Percentiles rank a stretch among this genome's conserved stretches.
phyloP scores from a whole-genome alignment of 2,113 vertebrate species.

The Camelus bactrianus region DNA sequence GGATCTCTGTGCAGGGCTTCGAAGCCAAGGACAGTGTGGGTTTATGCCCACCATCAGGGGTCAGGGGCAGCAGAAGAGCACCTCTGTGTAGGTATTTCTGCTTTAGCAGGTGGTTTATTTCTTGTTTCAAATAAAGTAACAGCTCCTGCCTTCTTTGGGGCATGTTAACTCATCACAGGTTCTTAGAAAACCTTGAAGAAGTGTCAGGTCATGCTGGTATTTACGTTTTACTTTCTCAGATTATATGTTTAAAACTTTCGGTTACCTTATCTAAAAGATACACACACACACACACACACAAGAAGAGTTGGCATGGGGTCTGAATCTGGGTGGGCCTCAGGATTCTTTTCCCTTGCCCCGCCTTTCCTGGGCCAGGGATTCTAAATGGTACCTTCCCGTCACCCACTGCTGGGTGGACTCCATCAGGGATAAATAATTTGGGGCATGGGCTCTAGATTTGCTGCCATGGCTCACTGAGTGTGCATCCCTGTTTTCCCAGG shows the following conservation, averaged over 20 bases:
- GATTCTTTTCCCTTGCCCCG: background rate
- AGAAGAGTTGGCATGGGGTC: background rate
- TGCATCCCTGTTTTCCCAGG: slow-evolving; percentile 72
- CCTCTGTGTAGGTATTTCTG: background rate
- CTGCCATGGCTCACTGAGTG: background rate
- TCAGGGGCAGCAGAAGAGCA: background rate
- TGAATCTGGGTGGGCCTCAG: background rate
- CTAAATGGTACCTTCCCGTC: background rate
- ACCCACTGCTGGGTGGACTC: too few species aligned
- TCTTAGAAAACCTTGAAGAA: slow-evolving; percentile 9
- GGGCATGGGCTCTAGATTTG: background rate
- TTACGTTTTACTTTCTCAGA: background rate
- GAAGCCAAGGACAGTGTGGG: background rate
- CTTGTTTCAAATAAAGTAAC: background rate
- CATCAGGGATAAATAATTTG: background rate
- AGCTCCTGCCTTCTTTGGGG: background rate
- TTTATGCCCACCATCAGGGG: too few species aligned
- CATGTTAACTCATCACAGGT: background rate
- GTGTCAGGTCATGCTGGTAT: background rate
- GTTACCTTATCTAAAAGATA: background rate
- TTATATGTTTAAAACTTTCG: background rate
- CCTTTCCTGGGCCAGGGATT: background rate
- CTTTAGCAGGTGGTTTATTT: background rate
- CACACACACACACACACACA: background rate
- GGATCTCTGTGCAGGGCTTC: background rate